Evolutionary conservation across 2,888 invertebrate genomes (phyloP).

Genomic region (Tupiocoris notatus): DNA sequence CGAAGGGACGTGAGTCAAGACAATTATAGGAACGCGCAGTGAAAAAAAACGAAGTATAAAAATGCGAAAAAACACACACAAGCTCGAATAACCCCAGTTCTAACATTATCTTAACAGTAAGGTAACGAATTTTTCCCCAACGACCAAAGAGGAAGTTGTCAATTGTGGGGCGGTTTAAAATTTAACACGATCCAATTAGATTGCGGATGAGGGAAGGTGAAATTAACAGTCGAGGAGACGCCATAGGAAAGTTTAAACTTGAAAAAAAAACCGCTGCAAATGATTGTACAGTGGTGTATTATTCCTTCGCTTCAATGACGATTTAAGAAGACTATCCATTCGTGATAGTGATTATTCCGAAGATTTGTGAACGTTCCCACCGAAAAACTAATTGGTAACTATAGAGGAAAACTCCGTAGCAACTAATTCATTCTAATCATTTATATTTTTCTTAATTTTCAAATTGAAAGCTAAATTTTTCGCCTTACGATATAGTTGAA

Average conservation of each 20-base stretch:
- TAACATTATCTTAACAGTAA: neutral
- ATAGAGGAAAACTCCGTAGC: too few species aligned
- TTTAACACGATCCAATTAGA: conserved; percentile 33
- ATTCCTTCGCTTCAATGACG: too few species aligned
- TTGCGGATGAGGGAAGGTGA: neutral
- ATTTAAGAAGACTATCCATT: too few species aligned
- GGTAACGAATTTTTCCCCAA: neutral
- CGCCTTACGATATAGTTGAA: too few species aligned
- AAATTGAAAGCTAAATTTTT: too few species aligned
- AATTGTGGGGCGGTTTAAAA: conserved; percentile 19
- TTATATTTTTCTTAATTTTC: too few species aligned
- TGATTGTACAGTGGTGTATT: too few species aligned
- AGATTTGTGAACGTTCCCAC: too few species aligned
- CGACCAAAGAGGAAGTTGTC: conserved; percentile 22
- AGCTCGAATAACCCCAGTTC: neutral
- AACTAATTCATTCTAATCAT: too few species aligned
- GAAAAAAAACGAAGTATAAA: neutral
- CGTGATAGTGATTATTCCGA: too few species aligned
- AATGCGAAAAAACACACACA: neutral
- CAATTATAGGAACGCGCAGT: neutral
- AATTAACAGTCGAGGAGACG: neutral
- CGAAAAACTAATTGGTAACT: too few species aligned
- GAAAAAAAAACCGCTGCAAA: neutral
- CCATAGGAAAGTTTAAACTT: neutral
- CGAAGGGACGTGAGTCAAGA: neutral